These are phyloP conservation scores for Phyllostomus hastatus DNA, from an alignment of 2,113 vertebrate genomes.

Conservation along the genomic window DNA sequence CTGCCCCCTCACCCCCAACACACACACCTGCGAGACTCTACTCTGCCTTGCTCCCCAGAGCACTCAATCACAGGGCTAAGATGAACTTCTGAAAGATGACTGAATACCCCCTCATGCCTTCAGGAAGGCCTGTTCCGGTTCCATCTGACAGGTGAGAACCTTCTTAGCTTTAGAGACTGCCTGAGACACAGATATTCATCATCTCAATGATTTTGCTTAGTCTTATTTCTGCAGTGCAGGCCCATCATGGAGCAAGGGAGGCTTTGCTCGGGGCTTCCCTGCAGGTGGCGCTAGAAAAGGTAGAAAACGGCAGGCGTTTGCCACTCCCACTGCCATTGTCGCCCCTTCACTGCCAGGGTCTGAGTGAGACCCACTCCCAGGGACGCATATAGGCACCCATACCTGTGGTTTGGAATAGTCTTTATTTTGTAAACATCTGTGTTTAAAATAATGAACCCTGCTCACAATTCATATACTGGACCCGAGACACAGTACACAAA, in stretches of 20 bases:
- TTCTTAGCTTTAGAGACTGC: background rate
- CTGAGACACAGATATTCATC: background rate
- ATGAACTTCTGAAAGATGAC: background rate
- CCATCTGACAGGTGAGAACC: background rate
- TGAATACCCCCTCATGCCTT: background rate
- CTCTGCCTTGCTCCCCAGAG: background rate
- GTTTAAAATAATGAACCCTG: slow-evolving; percentile 78
- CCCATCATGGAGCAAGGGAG: background rate
- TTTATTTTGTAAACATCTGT: slow-evolving; percentile 84
- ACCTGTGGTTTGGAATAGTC: slow-evolving; percentile 73
- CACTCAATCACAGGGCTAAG: background rate
- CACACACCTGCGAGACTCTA: background rate
- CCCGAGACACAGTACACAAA: slow-evolving; percentile 65
- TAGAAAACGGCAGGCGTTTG: background rate
- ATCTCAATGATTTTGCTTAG: too few relatives aligned
- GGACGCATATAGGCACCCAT: background rate
- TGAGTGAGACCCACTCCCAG: background rate
- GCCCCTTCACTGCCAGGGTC: background rate
- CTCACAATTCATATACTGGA: slow-evolving; percentile 68
- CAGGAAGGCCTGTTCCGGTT: background rate
- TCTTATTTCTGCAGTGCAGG: background rate
- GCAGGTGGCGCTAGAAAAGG: background rate
- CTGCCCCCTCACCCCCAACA: background rate
- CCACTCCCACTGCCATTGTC: background rate
- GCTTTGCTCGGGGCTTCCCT: background rate